Evolutionary conservation across 2,888 invertebrate species (phyloP).

Genomic region (Orthonychiurus folsomi): DNA sequence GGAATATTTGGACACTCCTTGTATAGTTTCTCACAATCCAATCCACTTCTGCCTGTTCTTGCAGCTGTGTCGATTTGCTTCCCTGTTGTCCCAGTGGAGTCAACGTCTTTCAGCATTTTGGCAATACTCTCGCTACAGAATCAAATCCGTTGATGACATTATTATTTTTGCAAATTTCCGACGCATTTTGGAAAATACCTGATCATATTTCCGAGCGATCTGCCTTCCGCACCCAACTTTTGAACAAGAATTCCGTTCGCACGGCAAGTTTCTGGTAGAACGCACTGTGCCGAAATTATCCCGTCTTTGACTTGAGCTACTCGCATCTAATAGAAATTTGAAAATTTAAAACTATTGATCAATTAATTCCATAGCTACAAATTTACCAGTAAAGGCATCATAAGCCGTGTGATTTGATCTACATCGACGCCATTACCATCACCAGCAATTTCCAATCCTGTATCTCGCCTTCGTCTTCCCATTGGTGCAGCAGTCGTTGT

Average conservation of each 20-base stretch:
- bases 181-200: background rate
- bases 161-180: no score
- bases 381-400: background rate
- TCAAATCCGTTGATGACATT: no score
- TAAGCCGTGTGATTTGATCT: background rate
- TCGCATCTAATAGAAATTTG: background rate
- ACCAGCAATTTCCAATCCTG: background rate
- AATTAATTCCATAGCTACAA: background rate
- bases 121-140: background rate
- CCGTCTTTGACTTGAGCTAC: background rate
- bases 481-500: slow-evolving; percentile 11
- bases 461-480: slow-evolving; percentile 5
- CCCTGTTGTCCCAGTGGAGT: background rate
- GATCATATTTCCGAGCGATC: background rate
- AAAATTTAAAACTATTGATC: background rate
- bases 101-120: background rate
- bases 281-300: background rate
- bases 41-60: background rate
- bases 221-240: background rate
- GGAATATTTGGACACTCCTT: slow-evolving; percentile 4
- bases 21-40: background rate
- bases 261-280: background rate
- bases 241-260: background rate
- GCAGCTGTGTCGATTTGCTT: slow-evolving; percentile 5
- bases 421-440: background rate